Evolutionary conservation across 2,113 vertebrate genomes (phyloP).

Genomic region (Ibidorhyncha struthersii): DNA sequence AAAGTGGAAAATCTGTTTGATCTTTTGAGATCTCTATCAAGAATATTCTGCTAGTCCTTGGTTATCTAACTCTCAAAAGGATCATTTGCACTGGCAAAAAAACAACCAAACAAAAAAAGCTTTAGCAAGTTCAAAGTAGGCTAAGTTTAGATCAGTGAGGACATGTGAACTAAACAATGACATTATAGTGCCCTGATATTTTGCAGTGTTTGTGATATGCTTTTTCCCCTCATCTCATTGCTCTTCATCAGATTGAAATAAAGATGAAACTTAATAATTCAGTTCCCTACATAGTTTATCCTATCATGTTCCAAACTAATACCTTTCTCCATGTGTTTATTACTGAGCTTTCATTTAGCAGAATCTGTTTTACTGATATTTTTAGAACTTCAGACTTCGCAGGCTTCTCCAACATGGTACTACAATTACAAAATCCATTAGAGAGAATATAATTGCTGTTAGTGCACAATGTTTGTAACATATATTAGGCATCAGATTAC

Average conservation of each 20-base stretch:
- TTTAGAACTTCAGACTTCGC: conserved; percentile 25
- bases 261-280: conserved; percentile 47
- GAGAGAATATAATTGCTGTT: conserved; percentile 62
- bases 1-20: not conserved
- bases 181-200: not conserved
- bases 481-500: conserved; percentile 50
- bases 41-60: not conserved
- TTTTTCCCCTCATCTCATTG: not conserved
- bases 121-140: not conserved
- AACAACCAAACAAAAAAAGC: not conserved
- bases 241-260: not conserved
- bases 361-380: conserved; percentile 23
- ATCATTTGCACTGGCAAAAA: not conserved
- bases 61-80: not conserved
- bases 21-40: not conserved
- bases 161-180: not conserved
- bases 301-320: conserved; percentile 23
- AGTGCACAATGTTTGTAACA: conserved; percentile 16
- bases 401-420: not conserved
- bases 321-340: conserved; percentile 33
- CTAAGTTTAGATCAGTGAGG: not conserved
- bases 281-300: not conserved
- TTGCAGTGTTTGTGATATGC: not conserved
- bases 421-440: conserved; percentile 69
- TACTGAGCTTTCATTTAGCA: not conserved